A percentile compares a stretch with the other conserved stretches of the same genome.
Evolutionary conservation across 2,888 invertebrate species (phyloP).

Genomic region (Lepidocyrtoides sp.): DNA sequence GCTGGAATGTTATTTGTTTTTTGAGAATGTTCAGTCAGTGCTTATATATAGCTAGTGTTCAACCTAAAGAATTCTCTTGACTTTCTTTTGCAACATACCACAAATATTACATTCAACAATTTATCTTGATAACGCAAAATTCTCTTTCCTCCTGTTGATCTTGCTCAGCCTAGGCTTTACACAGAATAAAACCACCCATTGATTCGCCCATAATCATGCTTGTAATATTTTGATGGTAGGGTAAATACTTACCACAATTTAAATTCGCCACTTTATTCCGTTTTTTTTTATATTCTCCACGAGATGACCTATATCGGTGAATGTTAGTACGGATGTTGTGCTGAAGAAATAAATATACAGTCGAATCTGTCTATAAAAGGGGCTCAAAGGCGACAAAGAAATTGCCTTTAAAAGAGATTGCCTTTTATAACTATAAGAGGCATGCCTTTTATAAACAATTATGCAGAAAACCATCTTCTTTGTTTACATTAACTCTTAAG

Average conservation of each 20-base stretch:
- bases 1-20: not conserved
- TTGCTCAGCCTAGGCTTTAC: too few species aligned
- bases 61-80: not conserved
- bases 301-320: not conserved
- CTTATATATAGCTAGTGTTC: too few species aligned
- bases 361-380: too few species aligned
- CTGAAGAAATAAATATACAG: not conserved
- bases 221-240: not conserved
- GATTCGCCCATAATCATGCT: too few species aligned
- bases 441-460: too few species aligned
- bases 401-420: too few species aligned
- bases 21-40: not conserved
- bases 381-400: too few species aligned
- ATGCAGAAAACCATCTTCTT: too few species aligned
- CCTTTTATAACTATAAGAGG: too few species aligned
- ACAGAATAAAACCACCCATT: too few species aligned
- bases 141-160: conserved; percentile 35
- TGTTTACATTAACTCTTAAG: too few species aligned
- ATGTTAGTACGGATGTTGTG: not conserved
- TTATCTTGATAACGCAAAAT: conserved; percentile 6
- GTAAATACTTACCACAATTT: not conserved
- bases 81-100: not conserved
- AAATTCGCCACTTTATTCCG: not conserved
- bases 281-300: not conserved
- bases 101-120: conserved; percentile 10